Conservation (phyloP, 92 coral and sea anemone species). For the Blastomussa wellsi region DNA sequence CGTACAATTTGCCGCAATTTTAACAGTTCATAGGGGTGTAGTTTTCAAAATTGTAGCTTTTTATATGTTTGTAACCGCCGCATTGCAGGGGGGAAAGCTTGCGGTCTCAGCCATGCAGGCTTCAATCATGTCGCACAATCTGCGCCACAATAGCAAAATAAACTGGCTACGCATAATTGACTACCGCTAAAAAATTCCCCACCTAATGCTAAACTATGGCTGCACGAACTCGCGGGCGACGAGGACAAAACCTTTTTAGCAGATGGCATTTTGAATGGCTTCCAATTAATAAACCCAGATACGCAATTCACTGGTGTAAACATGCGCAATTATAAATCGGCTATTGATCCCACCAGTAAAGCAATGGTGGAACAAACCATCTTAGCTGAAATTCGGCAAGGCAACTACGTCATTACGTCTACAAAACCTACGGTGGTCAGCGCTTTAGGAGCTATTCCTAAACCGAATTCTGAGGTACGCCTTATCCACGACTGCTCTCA, state of each 20-base stretch:
- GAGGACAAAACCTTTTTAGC: constrained; percentile 29
- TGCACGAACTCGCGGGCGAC: constrained; percentile 30
- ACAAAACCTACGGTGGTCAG: constrained; percentile 38
- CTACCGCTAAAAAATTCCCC: neutral
- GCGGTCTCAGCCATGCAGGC: neutral
- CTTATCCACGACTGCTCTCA: too few species aligned
- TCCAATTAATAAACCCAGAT: constrained; percentile 11
- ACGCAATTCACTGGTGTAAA: constrained; percentile 18
- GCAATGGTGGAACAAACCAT: constrained; percentile 42
- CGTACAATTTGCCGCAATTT: constrained; percentile 43
- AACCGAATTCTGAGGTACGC: too few species aligned
- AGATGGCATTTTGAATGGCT: constrained; percentile 52
- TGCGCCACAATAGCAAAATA: neutral
- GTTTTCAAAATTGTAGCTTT: constrained; percentile 22
- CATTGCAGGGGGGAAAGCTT: neutral
- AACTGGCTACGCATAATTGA: too few species aligned
- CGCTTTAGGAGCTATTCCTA: constrained; percentile 57
- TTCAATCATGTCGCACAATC: neutral
- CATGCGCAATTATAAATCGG: constrained; percentile 47
- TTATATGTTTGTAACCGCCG: constrained; percentile 30
- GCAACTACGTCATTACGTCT: constrained; percentile 46
- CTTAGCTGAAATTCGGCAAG: constrained; percentile 31
- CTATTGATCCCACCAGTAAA: constrained; percentile 28
- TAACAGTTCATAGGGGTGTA: constrained; percentile 34
- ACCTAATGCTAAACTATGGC: neutral